These are phyloP conservation scores for Phocides pigmalion DNA, from an alignment of 1,140 invertebrate species.

Conservation along the genomic window DNA sequence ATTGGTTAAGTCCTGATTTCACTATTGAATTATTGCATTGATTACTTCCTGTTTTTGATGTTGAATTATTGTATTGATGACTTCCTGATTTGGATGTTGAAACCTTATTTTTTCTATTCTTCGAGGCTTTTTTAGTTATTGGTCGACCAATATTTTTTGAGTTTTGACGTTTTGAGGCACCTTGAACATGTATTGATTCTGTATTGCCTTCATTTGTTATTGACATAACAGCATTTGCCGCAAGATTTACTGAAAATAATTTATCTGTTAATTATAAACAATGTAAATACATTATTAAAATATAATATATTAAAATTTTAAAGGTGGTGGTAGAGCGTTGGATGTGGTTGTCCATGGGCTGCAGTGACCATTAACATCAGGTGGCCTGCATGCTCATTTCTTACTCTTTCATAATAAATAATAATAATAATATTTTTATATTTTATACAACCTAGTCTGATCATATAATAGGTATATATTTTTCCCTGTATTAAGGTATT, in stretches of 20 bases:
- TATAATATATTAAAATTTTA: too few relatives aligned
- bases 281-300: not conserved
- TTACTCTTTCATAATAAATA: too few relatives aligned
- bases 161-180: not conserved
- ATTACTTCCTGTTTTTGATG: not conserved
- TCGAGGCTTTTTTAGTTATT: not conserved
- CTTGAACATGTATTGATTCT: not conserved
- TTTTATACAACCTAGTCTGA: too few relatives aligned
- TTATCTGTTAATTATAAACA: too few relatives aligned
- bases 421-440: too few relatives aligned
- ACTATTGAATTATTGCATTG: not conserved
- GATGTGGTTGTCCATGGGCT: too few relatives aligned
- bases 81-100: not conserved
- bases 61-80: not conserved
- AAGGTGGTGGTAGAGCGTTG: too few relatives aligned
- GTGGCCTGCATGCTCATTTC: too few relatives aligned
- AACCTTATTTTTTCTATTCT: not conserved
- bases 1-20: too few relatives aligned
- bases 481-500: too few relatives aligned
- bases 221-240: slow-evolving; percentile 64
- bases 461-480: too few relatives aligned
- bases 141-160: not conserved
- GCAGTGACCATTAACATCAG: too few relatives aligned
- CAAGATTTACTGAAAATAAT: slow-evolving; percentile 52
- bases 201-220: slow-evolving; percentile 48